Percentiles rank a stretch among this genome's conserved stretches.
Evolutionary conservation across 2,888 invertebrate species (phyloP).

Genomic region (Sphaeridia pumilis): DNA sequence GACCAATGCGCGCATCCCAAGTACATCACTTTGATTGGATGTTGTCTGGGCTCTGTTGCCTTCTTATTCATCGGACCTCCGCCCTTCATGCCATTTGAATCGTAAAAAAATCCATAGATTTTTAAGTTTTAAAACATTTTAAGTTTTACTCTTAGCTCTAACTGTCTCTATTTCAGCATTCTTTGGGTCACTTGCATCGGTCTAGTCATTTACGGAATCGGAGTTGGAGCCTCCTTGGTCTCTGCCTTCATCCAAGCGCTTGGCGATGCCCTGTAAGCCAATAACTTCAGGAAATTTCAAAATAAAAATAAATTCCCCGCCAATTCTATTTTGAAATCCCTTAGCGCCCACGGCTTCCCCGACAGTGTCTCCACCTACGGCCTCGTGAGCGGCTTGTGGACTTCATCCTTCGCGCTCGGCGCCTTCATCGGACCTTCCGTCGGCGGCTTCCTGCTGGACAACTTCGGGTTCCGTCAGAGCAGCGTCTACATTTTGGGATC

Average conservation of each 20-base stretch:
- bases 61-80: constrained; percentile 69
- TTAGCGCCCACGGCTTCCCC: constrained; percentile 60
- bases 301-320: not conserved
- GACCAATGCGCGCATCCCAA: constrained; percentile 59
- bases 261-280: constrained; percentile 60
- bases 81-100: constrained; percentile 55
- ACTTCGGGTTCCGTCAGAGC: constrained; percentile 49
- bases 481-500: constrained; percentile 58
- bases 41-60: constrained; percentile 53
- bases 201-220: constrained; percentile 65
- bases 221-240: constrained; percentile 73
- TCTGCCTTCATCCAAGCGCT: constrained; percentile 77
- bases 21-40: constrained; percentile 54
- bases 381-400: constrained; percentile 78
- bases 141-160: not conserved
- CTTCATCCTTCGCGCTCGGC: constrained; percentile 57
- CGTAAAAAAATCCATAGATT: constrained; percentile 39
- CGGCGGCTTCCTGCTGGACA: constrained; percentile 37
- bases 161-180: constrained; percentile 1
- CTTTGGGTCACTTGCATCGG: constrained; percentile 55
- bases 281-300: not conserved
- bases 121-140: not conserved
- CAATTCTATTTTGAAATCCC: constrained; percentile 22
- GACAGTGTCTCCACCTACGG: constrained; percentile 81
- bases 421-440: constrained; percentile 30